Conservation (phyloP, 2,113 vertebrate genomes). For the Centropristis striata region DNA sequence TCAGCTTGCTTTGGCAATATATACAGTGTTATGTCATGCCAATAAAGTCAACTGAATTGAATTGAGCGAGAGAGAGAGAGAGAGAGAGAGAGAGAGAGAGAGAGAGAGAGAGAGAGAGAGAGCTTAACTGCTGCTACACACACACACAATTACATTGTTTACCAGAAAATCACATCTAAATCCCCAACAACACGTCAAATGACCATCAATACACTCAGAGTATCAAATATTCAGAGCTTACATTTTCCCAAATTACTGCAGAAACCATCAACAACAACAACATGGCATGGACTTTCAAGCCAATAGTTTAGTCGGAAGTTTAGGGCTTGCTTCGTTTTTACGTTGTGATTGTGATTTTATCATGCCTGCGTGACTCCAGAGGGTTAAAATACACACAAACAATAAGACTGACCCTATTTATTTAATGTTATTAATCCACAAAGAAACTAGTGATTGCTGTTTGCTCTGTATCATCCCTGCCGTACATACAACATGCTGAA, state of each 20-base stretch:
- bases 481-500: slow-evolving; percentile 24
- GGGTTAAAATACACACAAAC: no score
- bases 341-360: no score
- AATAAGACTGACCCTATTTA: not conserved
- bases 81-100: slow-evolving; percentile 16
- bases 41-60: no score
- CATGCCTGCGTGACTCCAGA: no score
- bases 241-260: not conserved
- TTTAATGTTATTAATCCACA: not conserved
- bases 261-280: not conserved
- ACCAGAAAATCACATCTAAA: slow-evolving; percentile 29
- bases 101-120: slow-evolving; percentile 32
- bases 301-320: no score
- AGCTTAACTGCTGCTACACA: slow-evolving; percentile 21
- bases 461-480: slow-evolving; percentile 21
- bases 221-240: not conserved
- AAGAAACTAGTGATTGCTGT: not conserved
- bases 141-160: slow-evolving; percentile 41
- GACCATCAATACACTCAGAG: slow-evolving; percentile 3
- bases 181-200: not conserved
- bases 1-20: no score
- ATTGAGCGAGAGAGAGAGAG: no score
- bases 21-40: no score
- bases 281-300: no score
- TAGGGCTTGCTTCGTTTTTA: no score